Base-by-base conservation (phyloP, 1,140 invertebrate genomes). In the Drosophila arizonae region DNA sequence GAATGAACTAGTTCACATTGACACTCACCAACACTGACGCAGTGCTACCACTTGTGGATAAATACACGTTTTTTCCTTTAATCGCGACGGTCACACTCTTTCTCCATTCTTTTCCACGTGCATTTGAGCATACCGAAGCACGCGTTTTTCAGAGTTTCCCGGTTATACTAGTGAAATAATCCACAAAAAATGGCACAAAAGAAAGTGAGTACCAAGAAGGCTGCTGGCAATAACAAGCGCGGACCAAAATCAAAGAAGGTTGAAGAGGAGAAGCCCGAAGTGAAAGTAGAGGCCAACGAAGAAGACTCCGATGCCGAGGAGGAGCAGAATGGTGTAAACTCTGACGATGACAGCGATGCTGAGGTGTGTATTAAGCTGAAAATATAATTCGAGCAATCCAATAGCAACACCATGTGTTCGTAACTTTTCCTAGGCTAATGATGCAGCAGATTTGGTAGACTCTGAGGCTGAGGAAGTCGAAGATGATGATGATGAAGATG, bases 291-390 rank as follows among this genome's bases (percentile, higher is more conserved):
- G 8, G 41, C 50, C 46, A 86, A 71, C 36, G 81, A 86, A 6
- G 72, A 85, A 2, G 79, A 85, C 1, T 85, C 81, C 6, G 82
- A 80, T 1, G 72, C 48, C 21, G 71, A 73, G 24, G 73, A 79
- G 17, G 76, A 73, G 15, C 54, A 74, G 13, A 72, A 56, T 54
- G 63, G 26, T 10, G 30, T 62, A 21, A 57, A 70, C 6, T 39
- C 24, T 1, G 58, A 80, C 24, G 76, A 79, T 11, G 73, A 50
- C 36, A 86, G 78, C 55, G 68, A 73, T 13, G 70, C 79, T 3
- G 72, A 86, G 82, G 81, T 86, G 36, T 41, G 60, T 45, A 6
- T 15, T 26, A 0, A 39, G 56, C 30, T 28, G 6, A 17, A 30
- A 30, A 45, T 28, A 15, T 46, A 26, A 28, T 9, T 8, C 6